A percentile compares a stretch with the other conserved stretches of the same genome.
Evolutionary conservation across 2,888 invertebrate species (phyloP).

Genomic region (Drosophila glabriapex): DNA sequence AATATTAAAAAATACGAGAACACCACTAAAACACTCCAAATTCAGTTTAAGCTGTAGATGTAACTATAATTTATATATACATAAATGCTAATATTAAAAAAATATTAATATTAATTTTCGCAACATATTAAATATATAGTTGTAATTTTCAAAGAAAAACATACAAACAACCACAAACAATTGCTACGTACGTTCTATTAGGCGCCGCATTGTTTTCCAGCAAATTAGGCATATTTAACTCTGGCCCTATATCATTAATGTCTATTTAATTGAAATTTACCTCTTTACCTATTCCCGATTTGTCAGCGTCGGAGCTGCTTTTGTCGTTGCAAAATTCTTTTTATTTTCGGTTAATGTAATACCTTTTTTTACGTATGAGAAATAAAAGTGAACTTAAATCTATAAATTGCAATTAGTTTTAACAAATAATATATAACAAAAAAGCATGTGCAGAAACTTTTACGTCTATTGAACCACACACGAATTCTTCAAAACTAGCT

Average conservation of each 20-base stretch:
- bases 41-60: slow-evolving; percentile 77
- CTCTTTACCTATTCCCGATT: slow-evolving; percentile 14
- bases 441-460: slow-evolving; percentile 26
- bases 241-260: slow-evolving; percentile 32
- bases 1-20: slow-evolving; percentile 39
- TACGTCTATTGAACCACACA: slow-evolving; percentile 21
- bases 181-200: slow-evolving; percentile 51
- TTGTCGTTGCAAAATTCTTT: slow-evolving; percentile 42
- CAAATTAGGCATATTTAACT: slow-evolving; percentile 31
- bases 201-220: slow-evolving; percentile 51
- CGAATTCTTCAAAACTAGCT: slow-evolving; percentile 46
- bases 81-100: slow-evolving; percentile 79
- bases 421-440: slow-evolving; percentile 18
- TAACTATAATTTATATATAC: slow-evolving; percentile 81
- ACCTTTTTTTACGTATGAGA: slow-evolving; percentile 48
- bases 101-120: slow-evolving; percentile 80
- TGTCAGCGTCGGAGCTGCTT: slow-evolving; percentile 27
- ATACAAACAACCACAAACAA: slow-evolving; percentile 32
- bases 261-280: slow-evolving; percentile 33
- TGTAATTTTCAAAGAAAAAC: slow-evolving; percentile 65
- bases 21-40: slow-evolving; percentile 77
- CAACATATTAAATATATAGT: slow-evolving; percentile 76
- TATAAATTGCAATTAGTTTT: slow-evolving; percentile 35
- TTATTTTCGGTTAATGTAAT: slow-evolving; percentile 39
- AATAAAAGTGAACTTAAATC: slow-evolving; percentile 39